Evolutionary conservation across 2,797 vertebrate species (phyloP), one percentile per base, ranked within the genome.

Genomic region (Sebastes steindachneri): DNA sequence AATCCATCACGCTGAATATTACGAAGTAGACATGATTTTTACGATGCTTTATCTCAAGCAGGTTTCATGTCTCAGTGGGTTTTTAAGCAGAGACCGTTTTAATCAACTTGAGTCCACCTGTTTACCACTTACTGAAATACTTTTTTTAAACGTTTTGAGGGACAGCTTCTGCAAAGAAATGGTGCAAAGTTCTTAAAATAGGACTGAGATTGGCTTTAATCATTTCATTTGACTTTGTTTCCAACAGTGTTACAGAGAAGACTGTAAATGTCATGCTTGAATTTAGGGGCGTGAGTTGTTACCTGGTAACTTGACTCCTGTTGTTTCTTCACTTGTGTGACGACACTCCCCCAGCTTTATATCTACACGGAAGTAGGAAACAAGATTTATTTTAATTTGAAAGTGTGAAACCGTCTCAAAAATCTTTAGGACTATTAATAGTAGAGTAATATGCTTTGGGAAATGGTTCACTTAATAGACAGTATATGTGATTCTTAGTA

Each of bases 391-490:
- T 55, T 21, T 10, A 4, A 14, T 15, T 10, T 45, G 0, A 53
- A 55, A 17, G 28, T 33, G 19, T 19, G 1, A 70, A 70, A 67
- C 5, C 1, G 8, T 37, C 14, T 67, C 15, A n/a, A 21, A n/a
- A 41, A 41, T 45, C 10, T 59, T 23, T 9, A 6, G n/a, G 17
- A 58, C 25, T 15, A 23, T 4, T 29, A 8, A 21, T 10, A 67
- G 12, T 33, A 23, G 63, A 45, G 21, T 26, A 9, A 9, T 29
- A 4, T 54, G 41, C 75, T 84, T 85, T 87, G 77, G 83, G 74
- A 88, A 87, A 80, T 73, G 75, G 60, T 75, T 83, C 37, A 41
- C 45, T 53, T 51, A 5, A 57, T 31, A 54, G 7, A 66, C 5
- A 21, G n/a, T 73, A 17, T 53, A 7, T 68, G n/a, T 58, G 25